phyloP scores from a whole-genome alignment of 1,140 invertebrate genomes.

The Conus betulinus region DNA sequence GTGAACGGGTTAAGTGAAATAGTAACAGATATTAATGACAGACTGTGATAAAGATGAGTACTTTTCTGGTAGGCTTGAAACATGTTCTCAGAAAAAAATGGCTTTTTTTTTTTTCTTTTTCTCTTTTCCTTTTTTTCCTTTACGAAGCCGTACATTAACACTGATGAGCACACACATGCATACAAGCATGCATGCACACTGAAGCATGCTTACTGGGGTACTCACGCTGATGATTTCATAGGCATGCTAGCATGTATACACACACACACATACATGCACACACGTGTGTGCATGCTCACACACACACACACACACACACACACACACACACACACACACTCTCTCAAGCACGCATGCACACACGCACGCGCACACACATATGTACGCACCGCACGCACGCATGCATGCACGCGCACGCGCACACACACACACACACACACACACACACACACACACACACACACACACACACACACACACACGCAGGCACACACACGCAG shows the following conservation, averaged over 20 bases:
- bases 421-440: too few species aligned
- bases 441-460: too few species aligned
- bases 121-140: too few species aligned
- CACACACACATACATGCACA: neutral
- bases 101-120: too few species aligned
- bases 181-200: neutral
- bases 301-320: neutral
- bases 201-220: neutral
- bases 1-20: too few species aligned
- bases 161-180: neutral
- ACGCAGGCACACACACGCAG: neutral
- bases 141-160: neutral
- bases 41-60: too few species aligned
- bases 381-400: neutral
- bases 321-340: neutral
- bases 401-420: neutral
- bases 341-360: neutral
- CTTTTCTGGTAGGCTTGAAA: too few species aligned
- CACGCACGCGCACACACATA: slow-evolving; percentile 10
- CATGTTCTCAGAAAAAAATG: too few species aligned
- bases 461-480: neutral
- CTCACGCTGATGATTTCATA: neutral
- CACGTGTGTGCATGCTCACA: neutral
- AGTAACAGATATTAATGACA: too few species aligned
- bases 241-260: neutral